Base-by-base conservation (phyloP, 1,140 invertebrate species). In the Drosophila funebris region DNA sequence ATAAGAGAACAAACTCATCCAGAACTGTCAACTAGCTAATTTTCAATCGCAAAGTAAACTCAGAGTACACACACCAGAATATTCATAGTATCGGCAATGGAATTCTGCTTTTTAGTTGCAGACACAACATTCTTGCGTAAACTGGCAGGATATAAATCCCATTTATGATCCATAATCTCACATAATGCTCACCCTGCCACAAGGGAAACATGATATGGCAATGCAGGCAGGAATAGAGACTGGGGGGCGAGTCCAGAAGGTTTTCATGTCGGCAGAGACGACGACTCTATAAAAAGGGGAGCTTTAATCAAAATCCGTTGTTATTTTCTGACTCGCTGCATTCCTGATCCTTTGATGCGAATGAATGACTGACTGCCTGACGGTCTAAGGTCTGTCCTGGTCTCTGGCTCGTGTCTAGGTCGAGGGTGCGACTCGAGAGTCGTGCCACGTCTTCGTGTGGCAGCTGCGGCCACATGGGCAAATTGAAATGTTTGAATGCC, bases 291-390 rank as follows among this genome's bases (percentile, higher is more conserved):
- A 90, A 90, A 91, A 90, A 78, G 78, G 82, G 83, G 79, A 88
- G 90, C 87, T 91, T 91, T 91, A 91, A 91, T 91, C 90, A 91
- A 91, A 92, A 92, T 92, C 91, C 91, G 90, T 91, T 92, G 91
- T 92, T 92, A 91, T 92, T 92, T 92, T 92, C 91, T 91, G 90
- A 91, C 82, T 91, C 88, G 90, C 81, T 91, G 91, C 90, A 88
- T 90, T 73, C 76, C 76, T 92, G 90, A 92, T 91, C 90, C 90
- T 91, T 91, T 91, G 90, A 91, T 91, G 90, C 90, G 83, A 90
- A 87, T 90, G 89, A 63, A 68, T 67, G 58, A 52, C 63, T 53
- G 66, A 54, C 71, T 44, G 33, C 29, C 37, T 44, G 67, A 27
- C 46, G 43, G 67, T 43, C 69, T 57, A 61, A 57, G 61, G 54